phyloP scores from a whole-genome alignment of 1,140 invertebrate genomes.

The Neotoxoptera formosana region DNA sequence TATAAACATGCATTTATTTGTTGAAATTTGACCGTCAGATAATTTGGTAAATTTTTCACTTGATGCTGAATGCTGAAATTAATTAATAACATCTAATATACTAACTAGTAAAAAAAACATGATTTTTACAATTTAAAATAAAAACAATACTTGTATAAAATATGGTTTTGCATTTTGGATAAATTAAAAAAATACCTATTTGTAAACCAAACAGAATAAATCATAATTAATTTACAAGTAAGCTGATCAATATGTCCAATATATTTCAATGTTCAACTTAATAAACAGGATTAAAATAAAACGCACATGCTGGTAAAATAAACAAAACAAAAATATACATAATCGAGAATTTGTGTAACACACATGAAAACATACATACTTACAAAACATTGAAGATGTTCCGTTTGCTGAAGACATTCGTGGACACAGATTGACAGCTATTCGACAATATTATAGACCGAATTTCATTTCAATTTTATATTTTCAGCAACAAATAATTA shows the following conservation, averaged over 20 bases:
- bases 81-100: neutral
- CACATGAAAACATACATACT: conserved; percentile 51
- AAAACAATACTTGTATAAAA: neutral
- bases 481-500: conserved; percentile 7
- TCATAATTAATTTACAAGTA: conserved; percentile 19
- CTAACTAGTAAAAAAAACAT: neutral
- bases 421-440: conserved; percentile 30
- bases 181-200: conserved; percentile 9
- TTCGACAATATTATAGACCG: conserved; percentile 31
- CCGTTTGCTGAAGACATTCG: conserved; percentile 46
- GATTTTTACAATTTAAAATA: conserved; percentile 17
- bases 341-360: neutral
- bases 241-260: neutral
- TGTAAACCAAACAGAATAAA: conserved; percentile 11
- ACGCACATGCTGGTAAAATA: conserved; percentile 32
- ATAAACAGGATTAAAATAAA: conserved; percentile 14
- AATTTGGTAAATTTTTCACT: neutral
- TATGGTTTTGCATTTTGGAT: neutral
- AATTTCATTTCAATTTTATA: conserved; percentile 27
- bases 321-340: conserved; percentile 44
- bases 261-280: neutral
- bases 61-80: conserved; percentile 5
- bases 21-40: neutral
- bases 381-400: conserved; percentile 52
- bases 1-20: neutral